Evolutionary conservation across 2,797 vertebrate species (phyloP).

Genomic region (Hozukius guyotensis): DNA sequence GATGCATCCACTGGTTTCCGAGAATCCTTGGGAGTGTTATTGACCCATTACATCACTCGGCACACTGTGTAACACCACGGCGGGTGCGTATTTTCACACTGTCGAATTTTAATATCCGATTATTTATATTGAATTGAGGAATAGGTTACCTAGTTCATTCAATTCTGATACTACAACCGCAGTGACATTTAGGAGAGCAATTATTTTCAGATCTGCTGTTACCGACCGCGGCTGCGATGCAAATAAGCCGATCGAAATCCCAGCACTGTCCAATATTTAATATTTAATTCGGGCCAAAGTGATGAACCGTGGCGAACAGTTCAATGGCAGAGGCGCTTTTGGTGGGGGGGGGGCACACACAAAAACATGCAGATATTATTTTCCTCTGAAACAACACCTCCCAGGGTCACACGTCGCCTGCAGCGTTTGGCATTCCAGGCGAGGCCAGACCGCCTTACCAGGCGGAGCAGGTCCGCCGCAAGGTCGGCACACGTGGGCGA

Average conservation of each 20-base stretch:
- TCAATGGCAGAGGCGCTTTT: slow-evolving; percentile 2
- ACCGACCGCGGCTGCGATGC: slow-evolving; percentile 34
- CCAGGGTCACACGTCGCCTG: slow-evolving; percentile 47
- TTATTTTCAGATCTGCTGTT: slow-evolving; percentile 65
- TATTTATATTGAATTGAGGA: slow-evolving; percentile 53
- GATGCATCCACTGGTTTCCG: background rate
- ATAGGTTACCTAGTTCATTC: slow-evolving; percentile 57
- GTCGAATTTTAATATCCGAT: slow-evolving; percentile 45
- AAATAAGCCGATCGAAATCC: slow-evolving; percentile 57
- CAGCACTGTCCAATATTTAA: slow-evolving; percentile 30
- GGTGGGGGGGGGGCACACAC: background rate
- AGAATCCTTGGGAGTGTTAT: slow-evolving; percentile 25
- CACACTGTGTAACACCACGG: background rate
- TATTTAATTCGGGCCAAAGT: slow-evolving; percentile 25
- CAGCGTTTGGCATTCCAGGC: slow-evolving; percentile 66
- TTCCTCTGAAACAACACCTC: slow-evolving; percentile 35
- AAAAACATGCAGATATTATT: slow-evolving; percentile 35
- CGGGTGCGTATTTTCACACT: slow-evolving; percentile 11
- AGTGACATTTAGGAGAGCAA: slow-evolving; percentile 68
- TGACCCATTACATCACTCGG: slow-evolving; percentile 37
- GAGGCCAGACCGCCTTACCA: slow-evolving; percentile 47
- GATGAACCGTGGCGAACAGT: slow-evolving; percentile 21
- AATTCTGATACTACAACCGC: slow-evolving; percentile 51
- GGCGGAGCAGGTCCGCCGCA: slow-evolving; percentile 58
- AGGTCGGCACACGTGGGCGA: slow-evolving; percentile 65